These are phyloP conservation scores for Myrmecobius fasciatus DNA, from an alignment of 2,113 vertebrate species.

Conservation along the genomic window DNA sequence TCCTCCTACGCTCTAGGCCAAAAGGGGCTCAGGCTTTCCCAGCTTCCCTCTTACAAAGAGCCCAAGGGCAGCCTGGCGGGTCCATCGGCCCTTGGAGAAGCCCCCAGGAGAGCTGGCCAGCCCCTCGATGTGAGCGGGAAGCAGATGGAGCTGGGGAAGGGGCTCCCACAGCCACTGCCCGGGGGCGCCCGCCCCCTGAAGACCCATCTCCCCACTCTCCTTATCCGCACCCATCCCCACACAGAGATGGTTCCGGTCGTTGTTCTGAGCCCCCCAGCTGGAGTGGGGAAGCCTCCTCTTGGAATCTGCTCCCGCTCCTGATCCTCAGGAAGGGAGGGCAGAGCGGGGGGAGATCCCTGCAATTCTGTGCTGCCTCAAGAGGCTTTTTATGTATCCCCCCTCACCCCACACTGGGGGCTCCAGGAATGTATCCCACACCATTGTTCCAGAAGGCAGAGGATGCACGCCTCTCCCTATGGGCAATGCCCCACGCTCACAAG, in stretches of 20 bases:
- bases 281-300: background rate
- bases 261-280: no score
- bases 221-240: background rate
- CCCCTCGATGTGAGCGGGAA: background rate
- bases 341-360: background rate
- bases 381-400: background rate
- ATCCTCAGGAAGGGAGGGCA: slow-evolving; percentile 37
- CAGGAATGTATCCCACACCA: background rate
- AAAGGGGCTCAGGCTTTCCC: slow-evolving; percentile 25
- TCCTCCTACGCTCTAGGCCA: slow-evolving; percentile 57
- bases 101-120: no score
- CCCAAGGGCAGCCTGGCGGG: slow-evolving; percentile 41
- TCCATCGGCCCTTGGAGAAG: no score
- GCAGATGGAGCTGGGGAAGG: background rate
- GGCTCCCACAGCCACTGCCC: no score
- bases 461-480: background rate
- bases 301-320: slow-evolving; percentile 26
- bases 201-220: no score
- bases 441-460: background rate
- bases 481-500: background rate
- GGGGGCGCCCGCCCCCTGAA: no score
- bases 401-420: background rate
- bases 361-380: background rate
- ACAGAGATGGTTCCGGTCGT: accelerated
- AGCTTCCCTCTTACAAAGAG: slow-evolving; percentile 24